Evolutionary conservation across 2,888 invertebrate species (phyloP).

Genomic region (Aleiodes testaceus): DNA sequence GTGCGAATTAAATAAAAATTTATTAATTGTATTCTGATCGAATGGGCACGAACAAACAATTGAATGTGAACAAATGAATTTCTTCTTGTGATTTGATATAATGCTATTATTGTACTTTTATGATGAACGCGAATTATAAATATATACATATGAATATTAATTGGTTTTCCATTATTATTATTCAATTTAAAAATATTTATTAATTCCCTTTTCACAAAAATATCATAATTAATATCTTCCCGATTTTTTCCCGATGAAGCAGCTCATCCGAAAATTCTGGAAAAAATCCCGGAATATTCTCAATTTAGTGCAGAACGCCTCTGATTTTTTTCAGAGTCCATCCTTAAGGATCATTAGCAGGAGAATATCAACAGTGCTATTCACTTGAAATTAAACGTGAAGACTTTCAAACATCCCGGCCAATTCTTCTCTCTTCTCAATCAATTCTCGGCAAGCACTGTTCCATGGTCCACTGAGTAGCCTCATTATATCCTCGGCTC

Average conservation of each 20-base stretch:
- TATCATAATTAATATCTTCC: neutral
- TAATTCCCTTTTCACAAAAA: too few relatives aligned
- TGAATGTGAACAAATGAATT: slow-evolving; percentile 67
- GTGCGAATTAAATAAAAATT: slow-evolving; percentile 48
- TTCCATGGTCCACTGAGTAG: slow-evolving; percentile 76
- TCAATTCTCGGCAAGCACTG: slow-evolving; percentile 71
- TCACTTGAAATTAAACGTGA: slow-evolving; percentile 49
- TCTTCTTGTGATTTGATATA: slow-evolving; percentile 71
- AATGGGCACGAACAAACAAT: slow-evolving; percentile 55
- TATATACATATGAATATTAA: slow-evolving; percentile 65
- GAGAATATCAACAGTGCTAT: neutral
- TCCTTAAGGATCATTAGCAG: too few relatives aligned
- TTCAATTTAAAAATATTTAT: neutral
- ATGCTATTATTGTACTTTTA: slow-evolving; percentile 72
- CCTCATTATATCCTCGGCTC: slow-evolving; percentile 74
- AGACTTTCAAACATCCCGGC: slow-evolving; percentile 66
- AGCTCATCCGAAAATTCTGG: too few relatives aligned
- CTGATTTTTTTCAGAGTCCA: too few relatives aligned
- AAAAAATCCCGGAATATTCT: neutral
- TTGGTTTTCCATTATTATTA: neutral
- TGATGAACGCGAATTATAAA: slow-evolving; percentile 70
- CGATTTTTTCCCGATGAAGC: neutral
- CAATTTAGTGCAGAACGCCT: too few relatives aligned
- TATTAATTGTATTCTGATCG: slow-evolving; percentile 56
- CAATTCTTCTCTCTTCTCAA: slow-evolving; percentile 71